Evolutionary conservation across 2,797 vertebrate genomes (phyloP), one percentile per base, ranked within the genome.

Genomic region (Glyptemys insculpta): DNA sequence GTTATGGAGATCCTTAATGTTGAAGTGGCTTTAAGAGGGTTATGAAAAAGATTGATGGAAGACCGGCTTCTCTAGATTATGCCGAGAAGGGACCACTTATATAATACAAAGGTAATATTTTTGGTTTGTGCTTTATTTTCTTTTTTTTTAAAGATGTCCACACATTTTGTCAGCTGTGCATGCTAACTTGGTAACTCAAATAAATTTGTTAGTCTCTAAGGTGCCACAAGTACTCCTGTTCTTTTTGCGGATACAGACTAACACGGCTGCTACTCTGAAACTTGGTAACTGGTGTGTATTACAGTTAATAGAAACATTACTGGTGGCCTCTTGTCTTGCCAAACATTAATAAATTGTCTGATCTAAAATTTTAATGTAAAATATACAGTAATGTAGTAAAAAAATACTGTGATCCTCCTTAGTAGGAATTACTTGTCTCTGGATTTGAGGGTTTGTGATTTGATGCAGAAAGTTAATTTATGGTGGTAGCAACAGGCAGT

Each of bases 41-140:
- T 83, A 34, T 87, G 87, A 91, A 91, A 97, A 96, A 92, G 83
- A 87, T 85, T 90, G 92, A 94, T 95, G 86, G 91, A 94, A 95
- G 59, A 81, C 65, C 81, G 88, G 52, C 19, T 82, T 29, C 72
- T 94, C 85, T 79, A 62, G 44, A 34, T 29, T 37, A 25, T 52
- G 41, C 84, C 79, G 82, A 90, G 89, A 94, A 81, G 47, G 74
- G 29, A 74, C 68, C 91, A 57, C 81, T 92, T 94, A 56, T 56
- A 27, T 81, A 84, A 62, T 74, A 62, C 56, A 83, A 94, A 92
- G 59, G 87, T 92, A 90, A 49, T 85, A 16, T 79, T 90, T 91
- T 83, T 31, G 12, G n/a, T 68, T 87, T 85, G 37, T 85, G 12
- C 31, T 91, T 94, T 91, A 44, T 31, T 84, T n/a, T 52, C 21